These are phyloP conservation scores for Tipula lateralis DNA, from an alignment of 2,888 invertebrate species.

Conservation along the genomic window DNA sequence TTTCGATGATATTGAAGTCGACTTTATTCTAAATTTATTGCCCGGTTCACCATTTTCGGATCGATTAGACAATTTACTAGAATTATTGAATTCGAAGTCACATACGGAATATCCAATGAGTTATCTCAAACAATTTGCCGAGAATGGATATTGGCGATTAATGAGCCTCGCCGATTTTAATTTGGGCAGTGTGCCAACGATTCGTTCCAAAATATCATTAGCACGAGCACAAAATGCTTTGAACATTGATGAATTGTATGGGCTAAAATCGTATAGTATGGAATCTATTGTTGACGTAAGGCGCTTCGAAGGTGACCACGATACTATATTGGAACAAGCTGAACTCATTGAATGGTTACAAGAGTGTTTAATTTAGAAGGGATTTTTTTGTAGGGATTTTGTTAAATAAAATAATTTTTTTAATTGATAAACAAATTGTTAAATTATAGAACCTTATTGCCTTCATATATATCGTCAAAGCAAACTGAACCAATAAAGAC, in stretches of 20 bases:
- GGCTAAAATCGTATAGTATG: slow-evolving; percentile 56
- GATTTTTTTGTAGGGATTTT: neutral
- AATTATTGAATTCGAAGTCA: slow-evolving; percentile 50
- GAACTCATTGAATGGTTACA: neutral
- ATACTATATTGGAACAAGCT: neutral
- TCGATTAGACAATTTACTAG: neutral
- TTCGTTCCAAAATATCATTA: slow-evolving; percentile 57
- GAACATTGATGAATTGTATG: slow-evolving; percentile 60
- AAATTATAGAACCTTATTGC: no score
- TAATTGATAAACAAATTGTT: no score
- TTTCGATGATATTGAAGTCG: neutral
- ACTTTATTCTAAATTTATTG: neutral
- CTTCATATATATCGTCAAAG: no score
- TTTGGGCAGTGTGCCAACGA: slow-evolving; percentile 48
- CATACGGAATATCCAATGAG: slow-evolving; percentile 46
- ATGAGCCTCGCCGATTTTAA: slow-evolving; percentile 53
- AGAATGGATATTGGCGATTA: slow-evolving; percentile 53
- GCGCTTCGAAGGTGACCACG: slow-evolving; percentile 67
- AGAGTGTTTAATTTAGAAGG: neutral
- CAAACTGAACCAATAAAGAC: no score
- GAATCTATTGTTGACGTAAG: slow-evolving; percentile 55
- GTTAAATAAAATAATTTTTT: neutral
- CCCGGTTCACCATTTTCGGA: neutral
- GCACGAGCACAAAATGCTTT: slow-evolving; percentile 57
- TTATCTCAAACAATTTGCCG: slow-evolving; percentile 48